Percentiles rank a stretch among this genome's conserved stretches.
Evolutionary conservation across 2,888 invertebrate species (phyloP).

Genomic region (Drosophila nr. perissopoda): DNA sequence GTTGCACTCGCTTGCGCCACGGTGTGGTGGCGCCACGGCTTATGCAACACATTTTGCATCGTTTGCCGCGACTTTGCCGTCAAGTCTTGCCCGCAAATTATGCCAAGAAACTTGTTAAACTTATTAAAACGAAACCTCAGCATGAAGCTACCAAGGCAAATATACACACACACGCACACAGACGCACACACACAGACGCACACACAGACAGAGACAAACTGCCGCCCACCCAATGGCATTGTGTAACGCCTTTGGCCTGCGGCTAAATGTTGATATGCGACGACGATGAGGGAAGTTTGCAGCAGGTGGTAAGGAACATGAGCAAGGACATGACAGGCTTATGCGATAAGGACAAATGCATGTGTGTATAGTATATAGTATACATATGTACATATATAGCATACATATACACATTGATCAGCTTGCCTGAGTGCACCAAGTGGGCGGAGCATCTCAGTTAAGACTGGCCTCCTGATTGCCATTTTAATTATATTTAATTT

Average conservation of each 20-base stretch:
- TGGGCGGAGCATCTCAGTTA: slow-evolving; percentile 13
- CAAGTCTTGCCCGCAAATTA: slow-evolving; percentile 71
- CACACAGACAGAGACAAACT: slow-evolving; percentile 9
- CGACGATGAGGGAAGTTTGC: slow-evolving; percentile 40
- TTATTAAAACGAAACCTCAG: slow-evolving; percentile 80
- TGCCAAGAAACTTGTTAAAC: slow-evolving; percentile 80
- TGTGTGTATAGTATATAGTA: neutral
- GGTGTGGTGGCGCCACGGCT: slow-evolving; percentile 12
- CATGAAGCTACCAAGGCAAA: slow-evolving; percentile 72
- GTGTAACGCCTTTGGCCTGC: slow-evolving; percentile 21
- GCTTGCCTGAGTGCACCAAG: neutral
- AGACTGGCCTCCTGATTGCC: neutral
- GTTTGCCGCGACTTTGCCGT: slow-evolving; percentile 44
- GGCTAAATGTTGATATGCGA: slow-evolving; percentile 43
- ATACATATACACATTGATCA: neutral
- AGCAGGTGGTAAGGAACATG: slow-evolving; percentile 64
- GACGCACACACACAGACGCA: slow-evolving; percentile 18
- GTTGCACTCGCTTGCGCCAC: slow-evolving; percentile 25
- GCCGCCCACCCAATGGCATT: neutral
- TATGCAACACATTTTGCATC: slow-evolving; percentile 47
- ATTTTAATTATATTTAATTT: neutral
- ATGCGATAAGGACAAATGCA: slow-evolving; percentile 18
- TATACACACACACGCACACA: slow-evolving; percentile 28
- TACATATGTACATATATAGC: neutral
- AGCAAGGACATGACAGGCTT: slow-evolving; percentile 48